Evolutionary conservation across 1,140 invertebrate species (phyloP).

Genomic region (Lepidurus apus): DNA sequence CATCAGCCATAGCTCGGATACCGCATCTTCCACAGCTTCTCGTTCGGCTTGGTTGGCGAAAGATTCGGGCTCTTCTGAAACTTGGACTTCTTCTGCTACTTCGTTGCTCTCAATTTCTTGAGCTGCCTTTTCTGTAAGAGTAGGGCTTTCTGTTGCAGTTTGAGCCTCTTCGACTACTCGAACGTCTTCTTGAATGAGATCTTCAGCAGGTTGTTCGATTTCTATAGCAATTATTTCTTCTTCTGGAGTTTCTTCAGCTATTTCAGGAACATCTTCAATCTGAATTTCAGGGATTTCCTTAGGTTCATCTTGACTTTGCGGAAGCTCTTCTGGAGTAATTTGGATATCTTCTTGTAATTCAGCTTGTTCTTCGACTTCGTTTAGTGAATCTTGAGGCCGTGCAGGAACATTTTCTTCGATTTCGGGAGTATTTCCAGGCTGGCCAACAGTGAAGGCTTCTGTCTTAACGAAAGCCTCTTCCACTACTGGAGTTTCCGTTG

Average conservation of each 20-base stretch:
- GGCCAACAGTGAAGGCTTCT: background rate
- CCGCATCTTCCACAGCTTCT: conserved; percentile 30
- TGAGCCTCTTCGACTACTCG: conserved; percentile 4
- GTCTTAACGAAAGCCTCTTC: background rate
- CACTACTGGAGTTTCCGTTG: background rate
- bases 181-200: background rate
- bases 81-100: conserved; percentile 56
- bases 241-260: conserved; percentile 40
- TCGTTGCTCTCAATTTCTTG: conserved; percentile 40
- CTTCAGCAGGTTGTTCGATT: conserved; percentile 17
- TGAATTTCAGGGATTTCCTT: conserved; percentile 43
- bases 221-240: background rate
- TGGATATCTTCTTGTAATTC: background rate
- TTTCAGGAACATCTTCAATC: conserved; percentile 59
- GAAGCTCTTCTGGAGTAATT: background rate
- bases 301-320: background rate
- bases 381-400: background rate
- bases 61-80: conserved; percentile 43
- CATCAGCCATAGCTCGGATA: conserved; percentile 30
- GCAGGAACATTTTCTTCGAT: background rate
- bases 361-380: background rate
- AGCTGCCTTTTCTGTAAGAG: conserved; percentile 40
- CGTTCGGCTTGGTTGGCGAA: conserved; percentile 29
- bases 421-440: background rate
- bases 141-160: conserved; percentile 43